Evolutionary conservation across 2,113 vertebrate genomes (phyloP), one percentile per base, ranked within the genome.

Genomic region (Gavialis gangeticus): DNA sequence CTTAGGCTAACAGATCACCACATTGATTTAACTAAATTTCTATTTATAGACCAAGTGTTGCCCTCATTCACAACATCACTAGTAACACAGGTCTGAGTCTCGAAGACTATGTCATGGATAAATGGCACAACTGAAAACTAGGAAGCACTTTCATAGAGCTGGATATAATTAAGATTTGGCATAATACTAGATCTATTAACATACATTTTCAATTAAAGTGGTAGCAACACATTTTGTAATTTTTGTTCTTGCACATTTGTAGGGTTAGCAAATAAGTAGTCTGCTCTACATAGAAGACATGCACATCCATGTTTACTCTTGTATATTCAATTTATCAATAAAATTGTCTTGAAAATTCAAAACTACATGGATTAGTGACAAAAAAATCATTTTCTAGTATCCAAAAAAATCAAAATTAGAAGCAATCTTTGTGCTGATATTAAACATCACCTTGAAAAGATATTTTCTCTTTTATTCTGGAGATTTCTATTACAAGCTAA

Each of bases 401-500:
- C 46, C 46, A 46, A 46, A 46, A 46, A 46, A 46, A 46, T 46
- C 46, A 46, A 46, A 46, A 46, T 46, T 46, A 46, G 46, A 7
- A 85, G 24, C 1, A 63, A 21, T 83, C 55, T 15, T 64, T 92
- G 9, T n/a, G 46, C 13, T 46, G 55, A 91, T 82, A n/a, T 6
- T 3, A 2, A 84, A 64, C 75, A 82, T 4, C 28, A 58, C 84
- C 85, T 79, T 71, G 34, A 18, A 80, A 95, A 88, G 69, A 4
- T 64, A n/a, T 73, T 63, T 84, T 62, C 75, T 71, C 89, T 91
- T 69, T 24, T 78, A 66, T 88, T 94, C 82, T 85, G 22, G 24
- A 90, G n/a, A 93, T 86, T 62, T 94, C 75, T 66, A 75, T 64
- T 91, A 94, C 82, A 80, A 92, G 82, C 92, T 95, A 95, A 90